phyloP scores from a whole-genome alignment of 2,797 vertebrate species.

The Hydrocynus forskahlii region DNA sequence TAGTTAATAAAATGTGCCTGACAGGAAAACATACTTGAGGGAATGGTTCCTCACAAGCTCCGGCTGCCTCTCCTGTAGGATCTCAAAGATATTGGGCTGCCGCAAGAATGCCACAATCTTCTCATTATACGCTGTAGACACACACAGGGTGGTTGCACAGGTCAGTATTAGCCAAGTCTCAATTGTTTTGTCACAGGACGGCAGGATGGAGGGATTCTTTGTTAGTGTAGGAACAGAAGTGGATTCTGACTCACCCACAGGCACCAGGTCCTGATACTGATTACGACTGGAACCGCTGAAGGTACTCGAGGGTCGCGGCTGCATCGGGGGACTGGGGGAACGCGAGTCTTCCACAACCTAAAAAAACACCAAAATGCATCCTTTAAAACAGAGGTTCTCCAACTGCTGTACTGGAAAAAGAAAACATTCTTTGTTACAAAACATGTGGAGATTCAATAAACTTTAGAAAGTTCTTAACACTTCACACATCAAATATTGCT shows the following conservation, averaged over 20 bases:
- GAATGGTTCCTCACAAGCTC: slow-evolving; percentile 94
- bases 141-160: not conserved
- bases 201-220: too few relatives aligned
- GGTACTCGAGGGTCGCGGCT: slow-evolving; percentile 88
- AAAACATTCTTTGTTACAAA: too few relatives aligned
- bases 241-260: slow-evolving; percentile 84
- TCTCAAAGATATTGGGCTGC: slow-evolving; percentile 96
- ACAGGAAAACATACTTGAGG: slow-evolving; percentile 83
- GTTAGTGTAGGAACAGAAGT: too few relatives aligned
- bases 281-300: slow-evolving; percentile 84
- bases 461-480: not conserved
- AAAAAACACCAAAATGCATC: too few relatives aligned
- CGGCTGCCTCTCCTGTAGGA: slow-evolving; percentile 95
- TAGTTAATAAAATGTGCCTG: not conserved
- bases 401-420: too few relatives aligned
- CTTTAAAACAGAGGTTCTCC: too few relatives aligned
- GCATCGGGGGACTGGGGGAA: slow-evolving; percentile 84
- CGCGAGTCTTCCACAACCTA: slow-evolving; percentile 87
- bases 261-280: slow-evolving; percentile 89
- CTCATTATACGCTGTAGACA: slow-evolving; percentile 91
- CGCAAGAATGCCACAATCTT: slow-evolving; percentile 98
- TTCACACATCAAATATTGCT: not conserved
- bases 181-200: too few relatives aligned
- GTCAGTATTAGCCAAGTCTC: not conserved
- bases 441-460: not conserved